Percentiles rank a stretch among this genome's conserved stretches.
Conservation (phyloP, 2,888 invertebrate species). For the Sinopyrophorus schimmeli region DNA sequence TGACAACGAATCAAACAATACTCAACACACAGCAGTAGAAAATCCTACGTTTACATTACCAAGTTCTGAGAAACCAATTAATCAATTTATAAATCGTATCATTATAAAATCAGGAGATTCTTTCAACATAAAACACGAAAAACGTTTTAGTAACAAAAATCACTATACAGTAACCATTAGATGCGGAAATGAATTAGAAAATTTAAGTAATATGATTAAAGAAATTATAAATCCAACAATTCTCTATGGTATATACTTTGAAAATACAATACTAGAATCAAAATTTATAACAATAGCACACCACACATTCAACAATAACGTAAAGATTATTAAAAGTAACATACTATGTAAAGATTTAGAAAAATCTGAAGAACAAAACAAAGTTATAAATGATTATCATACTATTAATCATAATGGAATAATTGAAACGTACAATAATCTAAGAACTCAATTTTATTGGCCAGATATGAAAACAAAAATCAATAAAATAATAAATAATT, state of each 20-base stretch:
- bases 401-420: conserved; percentile 28
- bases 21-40: no score
- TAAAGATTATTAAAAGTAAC: conserved; percentile 27
- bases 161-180: background rate
- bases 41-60: no score
- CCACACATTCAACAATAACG: conserved; percentile 8
- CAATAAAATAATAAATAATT: conserved; percentile 23
- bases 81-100: no score
- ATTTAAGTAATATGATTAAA: conserved; percentile 5
- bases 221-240: conserved; percentile 14
- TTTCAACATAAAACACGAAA: background rate
- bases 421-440: conserved; percentile 24
- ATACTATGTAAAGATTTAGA: conserved; percentile 24
- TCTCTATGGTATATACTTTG: conserved; percentile 19
- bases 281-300: background rate
- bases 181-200: background rate
- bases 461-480: conserved; percentile 30
- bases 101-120: conserved; percentile 6
- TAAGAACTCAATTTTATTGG: conserved; percentile 27
- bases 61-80: no score
- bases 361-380: conserved; percentile 17
- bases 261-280: conserved; percentile 12
- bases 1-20: no score
- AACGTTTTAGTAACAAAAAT: background rate
- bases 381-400: conserved; percentile 29